Base-by-base conservation (phyloP, 2,888 invertebrate genomes). In the Eledone cirrhosa region DNA sequence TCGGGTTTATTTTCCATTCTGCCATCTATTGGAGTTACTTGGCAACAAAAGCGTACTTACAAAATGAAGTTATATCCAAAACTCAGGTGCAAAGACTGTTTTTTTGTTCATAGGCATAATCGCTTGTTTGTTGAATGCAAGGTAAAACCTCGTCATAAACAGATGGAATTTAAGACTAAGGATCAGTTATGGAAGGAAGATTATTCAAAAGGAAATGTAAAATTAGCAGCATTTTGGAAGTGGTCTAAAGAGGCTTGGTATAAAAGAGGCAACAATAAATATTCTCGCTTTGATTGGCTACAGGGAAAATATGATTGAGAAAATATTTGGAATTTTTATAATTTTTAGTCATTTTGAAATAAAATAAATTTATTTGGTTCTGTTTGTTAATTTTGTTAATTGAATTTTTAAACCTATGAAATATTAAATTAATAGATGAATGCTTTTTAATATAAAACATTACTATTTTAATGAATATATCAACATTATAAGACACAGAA, bases 71-170 rank as follows among this genome's bases (percentile, higher is more conserved):
- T 78, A n/a, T 79, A 83, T 4, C 78, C 89, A 65, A 85, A 84
- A 78, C 83, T 81, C 53, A 80, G 89, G 27, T 90, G 90, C 81
- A 79, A 83, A 47, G 84, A 85, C 13, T 90, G 90, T 81, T 90
- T 86, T 78, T 89, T 88, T 83, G 88, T 87, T 41, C 83, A 82
- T 78, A 82, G 88, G n/a, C 81, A 87, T 75, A 87, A 86, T 16
- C 78, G 89, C 29, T 78, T 87, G 77, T 89, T 84, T 83, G 88
- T 90, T 16, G 90, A 90, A 78, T 90, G 90, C 81, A 86, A 83
- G 65, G 80, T 83, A 2, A 87, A 89, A 80, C 87, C 87, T 19
- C 80, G 89, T 48, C 90, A 90, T 81, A 90, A 89, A 81, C 89
- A 89, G 79, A 88, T 89, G 86, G 85, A 87, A 80, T 82, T 81